phyloP scores from a whole-genome alignment of 2,113 vertebrate genomes.

The Phyllostomus discolor region DNA sequence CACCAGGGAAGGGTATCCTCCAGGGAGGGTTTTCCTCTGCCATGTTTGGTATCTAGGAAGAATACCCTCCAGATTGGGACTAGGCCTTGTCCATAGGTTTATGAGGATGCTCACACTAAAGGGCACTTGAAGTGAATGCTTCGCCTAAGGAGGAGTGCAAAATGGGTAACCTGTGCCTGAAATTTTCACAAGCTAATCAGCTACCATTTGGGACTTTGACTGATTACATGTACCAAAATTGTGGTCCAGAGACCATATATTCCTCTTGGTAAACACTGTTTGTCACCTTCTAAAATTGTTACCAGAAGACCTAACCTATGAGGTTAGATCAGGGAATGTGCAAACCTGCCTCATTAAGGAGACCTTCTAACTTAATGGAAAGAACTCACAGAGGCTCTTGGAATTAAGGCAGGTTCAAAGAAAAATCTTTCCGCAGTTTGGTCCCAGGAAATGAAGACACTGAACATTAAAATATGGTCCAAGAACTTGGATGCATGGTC shows the following conservation, averaged over 20 bases:
- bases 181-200: not conserved
- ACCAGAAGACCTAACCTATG: not conserved
- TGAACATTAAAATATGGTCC: not conserved
- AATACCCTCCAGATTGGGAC: not conserved
- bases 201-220: not conserved
- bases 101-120: not conserved
- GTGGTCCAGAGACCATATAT: not conserved
- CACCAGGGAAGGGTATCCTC: not conserved
- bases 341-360: not conserved
- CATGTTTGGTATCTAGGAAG: not conserved
- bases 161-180: not conserved
- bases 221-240: not conserved
- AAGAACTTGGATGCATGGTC: not conserved
- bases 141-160: not conserved
- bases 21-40: not conserved
- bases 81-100: not conserved
- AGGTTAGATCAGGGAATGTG: not conserved
- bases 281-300: not conserved
- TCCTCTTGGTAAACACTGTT: not conserved
- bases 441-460: not conserved
- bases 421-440: not conserved
- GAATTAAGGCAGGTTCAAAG: not conserved
- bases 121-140: not conserved
- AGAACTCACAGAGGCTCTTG: not conserved
- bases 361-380: not conserved